Conservation (phyloP, 1,140 invertebrate genomes). For the Platyscapa corneri region DNA sequence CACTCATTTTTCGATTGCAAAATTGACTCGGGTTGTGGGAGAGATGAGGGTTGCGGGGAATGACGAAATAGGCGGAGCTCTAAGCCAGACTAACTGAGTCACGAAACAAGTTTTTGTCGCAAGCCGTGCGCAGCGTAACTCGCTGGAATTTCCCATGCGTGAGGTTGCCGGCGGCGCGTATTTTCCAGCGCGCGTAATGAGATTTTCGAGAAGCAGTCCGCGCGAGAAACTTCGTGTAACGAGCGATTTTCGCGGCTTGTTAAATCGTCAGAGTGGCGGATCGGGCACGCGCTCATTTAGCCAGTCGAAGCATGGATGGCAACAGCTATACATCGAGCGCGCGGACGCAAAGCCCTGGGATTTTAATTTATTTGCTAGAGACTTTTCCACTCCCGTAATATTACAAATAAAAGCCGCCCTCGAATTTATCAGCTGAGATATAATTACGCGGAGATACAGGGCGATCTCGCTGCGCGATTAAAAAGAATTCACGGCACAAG, state of each 20-base stretch:
- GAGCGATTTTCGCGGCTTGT: slow-evolving; percentile 55
- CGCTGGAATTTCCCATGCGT: slow-evolving; percentile 50
- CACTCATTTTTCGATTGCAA: neutral
- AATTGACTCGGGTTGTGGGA: no score
- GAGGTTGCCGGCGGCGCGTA: slow-evolving; percentile 12
- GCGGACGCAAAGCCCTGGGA: neutral
- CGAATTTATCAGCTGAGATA: neutral
- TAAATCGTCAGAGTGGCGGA: slow-evolving; percentile 32
- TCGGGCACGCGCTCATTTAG: neutral
- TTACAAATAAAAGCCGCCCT: neutral
- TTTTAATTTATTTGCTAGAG: neutral
- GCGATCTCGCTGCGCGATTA: neutral
- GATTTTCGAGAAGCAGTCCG: slow-evolving; percentile 52
- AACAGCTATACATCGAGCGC: neutral
- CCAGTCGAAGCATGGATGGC: neutral
- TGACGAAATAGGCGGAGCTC: neutral
- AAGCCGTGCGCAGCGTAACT: neutral
- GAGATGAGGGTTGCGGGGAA: neutral
- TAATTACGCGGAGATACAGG: neutral
- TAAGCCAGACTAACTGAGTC: neutral
- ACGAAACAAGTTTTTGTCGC: slow-evolving; percentile 3
- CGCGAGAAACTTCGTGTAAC: slow-evolving; percentile 50
- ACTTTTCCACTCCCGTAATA: neutral
- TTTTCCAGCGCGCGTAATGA: slow-evolving; percentile 53
- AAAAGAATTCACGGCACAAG: no score